phyloP scores from a whole-genome alignment of 2,888 invertebrate genomes.

The Lordiphosa fenestrarum region DNA sequence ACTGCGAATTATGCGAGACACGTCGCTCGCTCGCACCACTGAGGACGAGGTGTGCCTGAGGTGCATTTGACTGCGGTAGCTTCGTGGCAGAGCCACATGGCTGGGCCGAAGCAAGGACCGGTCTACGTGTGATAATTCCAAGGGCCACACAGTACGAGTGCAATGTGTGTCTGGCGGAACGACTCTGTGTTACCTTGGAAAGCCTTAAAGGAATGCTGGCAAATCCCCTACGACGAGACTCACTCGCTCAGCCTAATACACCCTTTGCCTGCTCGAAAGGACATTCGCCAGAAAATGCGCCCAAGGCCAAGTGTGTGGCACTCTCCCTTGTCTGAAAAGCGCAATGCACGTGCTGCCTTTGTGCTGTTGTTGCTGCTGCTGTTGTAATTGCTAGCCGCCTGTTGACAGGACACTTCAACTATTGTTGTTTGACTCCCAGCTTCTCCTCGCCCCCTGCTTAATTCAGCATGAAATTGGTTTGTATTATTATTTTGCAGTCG shows the following conservation, averaged over 20 bases:
- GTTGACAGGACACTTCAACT: constrained; percentile 79
- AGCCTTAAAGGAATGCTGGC: not conserved
- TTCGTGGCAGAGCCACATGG: constrained; percentile 4
- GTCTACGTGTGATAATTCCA: constrained; percentile 62
- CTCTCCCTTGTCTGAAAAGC: constrained; percentile 57
- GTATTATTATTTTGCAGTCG: constrained; percentile 71
- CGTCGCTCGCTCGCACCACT: constrained; percentile 41
- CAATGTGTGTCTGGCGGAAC: no score
- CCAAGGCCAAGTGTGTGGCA: constrained; percentile 67
- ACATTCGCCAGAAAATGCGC: constrained; percentile 40
- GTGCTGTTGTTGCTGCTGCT: constrained; percentile 29
- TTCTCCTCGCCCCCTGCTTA: constrained; percentile 53
- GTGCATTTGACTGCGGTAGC: constrained; percentile 37
- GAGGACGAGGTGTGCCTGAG: constrained; percentile 64
- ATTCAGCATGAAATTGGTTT: constrained; percentile 79
- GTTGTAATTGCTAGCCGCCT: constrained; percentile 58
- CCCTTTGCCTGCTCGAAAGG: not conserved
- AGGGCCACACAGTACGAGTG: no score
- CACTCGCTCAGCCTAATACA: not conserved
- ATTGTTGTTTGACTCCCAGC: constrained; percentile 61
- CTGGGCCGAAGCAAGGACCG: constrained; percentile 10
- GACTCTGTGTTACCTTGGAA: not conserved
- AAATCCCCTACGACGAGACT: no score
- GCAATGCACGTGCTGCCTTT: constrained; percentile 74
- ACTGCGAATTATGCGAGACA: constrained; percentile 72